phyloP scores from a whole-genome alignment of 2,797 vertebrate genomes.

The Rhinoraja longicauda region DNA sequence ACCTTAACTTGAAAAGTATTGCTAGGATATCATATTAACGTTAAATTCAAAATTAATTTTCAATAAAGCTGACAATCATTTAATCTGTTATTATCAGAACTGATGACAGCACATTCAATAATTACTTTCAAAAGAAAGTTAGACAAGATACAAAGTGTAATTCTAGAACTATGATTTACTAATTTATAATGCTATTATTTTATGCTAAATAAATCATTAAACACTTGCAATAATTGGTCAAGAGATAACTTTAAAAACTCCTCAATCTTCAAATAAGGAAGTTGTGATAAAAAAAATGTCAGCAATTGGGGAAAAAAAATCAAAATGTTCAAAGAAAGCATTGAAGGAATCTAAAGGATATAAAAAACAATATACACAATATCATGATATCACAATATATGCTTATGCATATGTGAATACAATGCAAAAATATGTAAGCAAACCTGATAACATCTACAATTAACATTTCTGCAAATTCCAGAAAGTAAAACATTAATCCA shows the following conservation, averaged over 20 bases:
- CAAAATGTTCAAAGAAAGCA: neutral
- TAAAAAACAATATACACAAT: neutral
- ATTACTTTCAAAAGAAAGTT: neutral
- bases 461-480: neutral
- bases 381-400: neutral
- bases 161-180: neutral
- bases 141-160: neutral
- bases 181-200: neutral
- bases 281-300: neutral
- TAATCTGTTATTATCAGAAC: neutral
- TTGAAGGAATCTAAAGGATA: neutral
- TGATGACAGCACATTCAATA: neutral
- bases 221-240: neutral
- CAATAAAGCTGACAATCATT: neutral
- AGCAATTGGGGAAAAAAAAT: neutral
- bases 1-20: neutral
- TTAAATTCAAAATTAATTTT: neutral
- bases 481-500: neutral
- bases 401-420: neutral
- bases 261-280: neutral
- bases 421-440: neutral
- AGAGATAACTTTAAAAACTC: neutral
- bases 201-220: neutral
- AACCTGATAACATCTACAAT: neutral
- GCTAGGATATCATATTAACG: neutral